Evolutionary conservation across 2,797 vertebrate species (phyloP), one percentile per base, ranked within the genome.

Genomic region (Diceros bicornis): DNA sequence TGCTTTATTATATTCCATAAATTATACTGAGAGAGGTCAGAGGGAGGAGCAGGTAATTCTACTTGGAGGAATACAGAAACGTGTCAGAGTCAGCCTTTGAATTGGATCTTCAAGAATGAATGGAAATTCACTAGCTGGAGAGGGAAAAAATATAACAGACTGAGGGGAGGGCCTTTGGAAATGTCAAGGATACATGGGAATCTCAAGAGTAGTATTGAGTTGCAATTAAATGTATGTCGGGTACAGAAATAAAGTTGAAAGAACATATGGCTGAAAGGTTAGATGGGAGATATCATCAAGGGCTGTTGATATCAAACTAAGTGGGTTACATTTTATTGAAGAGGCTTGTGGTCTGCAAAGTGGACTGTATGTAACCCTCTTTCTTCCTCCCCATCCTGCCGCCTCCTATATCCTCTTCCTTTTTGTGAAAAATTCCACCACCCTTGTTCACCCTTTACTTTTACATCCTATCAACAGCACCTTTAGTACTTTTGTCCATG

Each of bases 141-240:
- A 81, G 10, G 14, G 9, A 86, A 89, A 92, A 4, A 74, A 68
- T 79, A 55, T 18, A 74, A 32, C 3, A 25, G 25, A 59, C 1
- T 64, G 21, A 89, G 18, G 37, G 55, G 27, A 77, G 29, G 17
- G 7, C 12, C 6, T 91, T 89, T 79, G 27, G 50, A 92, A 94
- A 92, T 72, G 37, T 61, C 20, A 85, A 66, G 8, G 59, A 74
- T 88, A 11, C 29, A 27, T 34, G 7, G n/a, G 18, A 17, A 68
- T 87, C 79, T 92, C 66, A 84, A 10, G 89, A 75, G 84, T 47
- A 2, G 29, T 75, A 75, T 94, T 85, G 34, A 89, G 10, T 32
- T 93, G 34, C 59, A 95, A 81, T 92, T 69, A 72, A 59, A 29
- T 62, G 4, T 9, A 84, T 32, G 5, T 37, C 71, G 2, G 18